These are phyloP conservation scores for Pedetes capensis DNA, from an alignment of 2,113 vertebrate genomes.

Conservation along the genomic window DNA sequence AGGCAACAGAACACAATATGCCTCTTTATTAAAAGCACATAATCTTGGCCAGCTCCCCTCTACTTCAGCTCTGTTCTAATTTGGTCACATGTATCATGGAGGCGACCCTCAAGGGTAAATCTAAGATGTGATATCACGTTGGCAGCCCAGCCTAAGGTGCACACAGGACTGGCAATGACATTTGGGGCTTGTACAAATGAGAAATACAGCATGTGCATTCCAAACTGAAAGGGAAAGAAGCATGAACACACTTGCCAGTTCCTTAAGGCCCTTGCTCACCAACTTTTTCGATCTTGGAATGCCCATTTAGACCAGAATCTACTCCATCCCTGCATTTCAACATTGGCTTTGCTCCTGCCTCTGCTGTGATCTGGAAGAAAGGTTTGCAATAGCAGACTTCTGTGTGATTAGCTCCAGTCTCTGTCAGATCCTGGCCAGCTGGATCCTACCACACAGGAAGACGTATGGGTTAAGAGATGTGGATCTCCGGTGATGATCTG, in stretches of 20 bases:
- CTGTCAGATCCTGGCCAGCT: not conserved
- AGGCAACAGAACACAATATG: constrained; percentile 44
- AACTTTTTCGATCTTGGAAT: constrained; percentile 5
- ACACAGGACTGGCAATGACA: not conserved
- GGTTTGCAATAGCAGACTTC: not conserved
- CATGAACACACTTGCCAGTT: not conserved
- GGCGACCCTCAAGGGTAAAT: not conserved
- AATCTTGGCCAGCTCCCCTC: not conserved
- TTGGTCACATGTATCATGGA: not conserved
- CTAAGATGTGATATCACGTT: not conserved
- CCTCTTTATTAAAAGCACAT: constrained; percentile 54
- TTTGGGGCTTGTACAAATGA: not conserved
- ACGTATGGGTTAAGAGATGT: not conserved
- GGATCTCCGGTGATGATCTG: not conserved
- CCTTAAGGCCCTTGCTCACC: not conserved
- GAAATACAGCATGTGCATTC: not conserved
- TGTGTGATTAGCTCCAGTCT: not conserved
- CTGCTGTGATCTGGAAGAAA: not conserved
- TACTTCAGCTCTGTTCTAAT: constrained; percentile 32
- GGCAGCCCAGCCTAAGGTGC: not conserved
- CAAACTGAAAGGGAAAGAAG: constrained; percentile 27
- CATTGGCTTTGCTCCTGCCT: not conserved
- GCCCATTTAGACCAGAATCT: not conserved
- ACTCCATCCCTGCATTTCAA: not conserved
- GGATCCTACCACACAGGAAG: not conserved